Base-by-base conservation (phyloP, 2,113 vertebrate genomes). In the Tylochromis polylepis region DNA sequence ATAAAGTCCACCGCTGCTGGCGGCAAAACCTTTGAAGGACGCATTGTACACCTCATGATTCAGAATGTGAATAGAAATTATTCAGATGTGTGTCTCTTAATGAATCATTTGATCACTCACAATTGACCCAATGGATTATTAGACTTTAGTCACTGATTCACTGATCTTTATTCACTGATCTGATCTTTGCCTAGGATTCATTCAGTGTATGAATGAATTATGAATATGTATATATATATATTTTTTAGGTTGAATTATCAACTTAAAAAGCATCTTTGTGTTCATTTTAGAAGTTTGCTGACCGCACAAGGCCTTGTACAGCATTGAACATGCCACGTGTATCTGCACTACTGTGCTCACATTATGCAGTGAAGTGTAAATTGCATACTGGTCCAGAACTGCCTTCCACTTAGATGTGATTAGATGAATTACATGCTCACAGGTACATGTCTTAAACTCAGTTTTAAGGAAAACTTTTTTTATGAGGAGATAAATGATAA, bases 171-270 rank as follows among this genome's bases (percentile, higher is more conserved):
- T 16, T 34, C 31, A 34, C 58, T 70, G 9, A 18, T 20, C 8
- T 31, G 58, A 31, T 62, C 16, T 60, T 60, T 34, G 12, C n/a
- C 38, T 9, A 70, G n/a, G 65, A 60, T 34, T 60, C 58, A 60
- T 18, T 60, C 15, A 14, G 2, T 22, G 20, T 14, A 15, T 15
- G 31, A 38, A 38, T 38, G 11, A 67, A 67, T n/a, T 36, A 38
- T 36, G 11, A n/a, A 3, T n/a, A 4, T 62, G 0, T 36, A 0
- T 11, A 1, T 6, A 5, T n/a, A 6, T 53, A 18, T 49, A 15
- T 8, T n/a, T 9, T n/a, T 55, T 55, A n/a, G 10, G 18, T 55
- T 55, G 20, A 20, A 51, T 53, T 53, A 53, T 53, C 3, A 5
- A n/a, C 18, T 55, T 55, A n/a, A 53, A 11, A 15, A 49, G 43